phyloP scores from a whole-genome alignment of 2,113 vertebrate genomes.

The Ptilorrhoa leucosticta region DNA sequence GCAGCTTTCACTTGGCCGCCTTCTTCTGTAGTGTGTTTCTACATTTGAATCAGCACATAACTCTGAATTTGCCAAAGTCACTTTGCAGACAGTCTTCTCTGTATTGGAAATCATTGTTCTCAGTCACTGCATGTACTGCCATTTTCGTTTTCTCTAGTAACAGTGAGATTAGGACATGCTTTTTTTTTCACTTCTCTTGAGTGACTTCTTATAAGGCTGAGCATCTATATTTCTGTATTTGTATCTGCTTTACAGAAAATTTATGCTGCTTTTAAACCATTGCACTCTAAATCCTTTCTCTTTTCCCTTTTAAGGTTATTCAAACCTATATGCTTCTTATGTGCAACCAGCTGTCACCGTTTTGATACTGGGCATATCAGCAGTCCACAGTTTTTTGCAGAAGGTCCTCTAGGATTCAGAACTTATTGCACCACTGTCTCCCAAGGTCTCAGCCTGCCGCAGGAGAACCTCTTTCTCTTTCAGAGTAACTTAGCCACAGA shows the following conservation, averaged over 20 bases:
- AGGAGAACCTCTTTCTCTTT: not conserved
- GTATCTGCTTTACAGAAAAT: not conserved
- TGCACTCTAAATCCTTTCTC: not conserved
- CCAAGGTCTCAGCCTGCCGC: not conserved
- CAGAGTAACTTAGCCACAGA: not conserved
- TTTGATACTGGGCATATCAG: not conserved
- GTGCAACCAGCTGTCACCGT: not conserved
- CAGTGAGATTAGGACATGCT: not conserved
- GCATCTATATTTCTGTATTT: not conserved
- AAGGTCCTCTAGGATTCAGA: not conserved
- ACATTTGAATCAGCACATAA: not conserved
- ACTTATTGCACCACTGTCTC: not conserved
- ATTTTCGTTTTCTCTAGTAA: not conserved
- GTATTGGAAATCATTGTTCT: not conserved
- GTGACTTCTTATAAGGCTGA: not conserved
- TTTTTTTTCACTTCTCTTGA: not conserved
- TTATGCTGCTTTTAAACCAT: not conserved
- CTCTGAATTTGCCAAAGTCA: slow-evolving; percentile 14
- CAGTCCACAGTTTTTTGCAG: not conserved
- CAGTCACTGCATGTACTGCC: not conserved
- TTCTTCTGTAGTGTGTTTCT: not conserved
- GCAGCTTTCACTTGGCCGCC: not conserved
- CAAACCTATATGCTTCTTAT: not conserved
- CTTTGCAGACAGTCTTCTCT: not conserved
- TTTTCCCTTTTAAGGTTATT: not conserved